Percentiles rank a stretch among this genome's conserved stretches.
Conservation (phyloP, 1,140 invertebrate species). For the Dolichoris vasculosae region DNA sequence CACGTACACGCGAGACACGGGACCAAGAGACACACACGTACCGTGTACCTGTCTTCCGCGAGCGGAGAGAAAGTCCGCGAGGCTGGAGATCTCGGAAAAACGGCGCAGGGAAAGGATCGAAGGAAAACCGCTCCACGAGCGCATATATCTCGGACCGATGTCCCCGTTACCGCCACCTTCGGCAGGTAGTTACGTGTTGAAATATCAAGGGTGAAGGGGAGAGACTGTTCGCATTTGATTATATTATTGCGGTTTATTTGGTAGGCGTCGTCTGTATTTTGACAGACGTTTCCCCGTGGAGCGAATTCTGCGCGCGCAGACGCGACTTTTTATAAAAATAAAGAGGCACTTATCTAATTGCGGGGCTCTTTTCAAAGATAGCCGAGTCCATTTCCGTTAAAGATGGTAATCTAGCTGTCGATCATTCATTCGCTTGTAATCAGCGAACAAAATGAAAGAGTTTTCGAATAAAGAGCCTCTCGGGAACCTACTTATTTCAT, state of each 20-base stretch:
- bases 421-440: not conserved
- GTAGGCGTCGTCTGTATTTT: not conserved
- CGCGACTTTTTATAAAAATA: not conserved
- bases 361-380: not conserved
- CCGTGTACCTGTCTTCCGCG: constrained; percentile 35
- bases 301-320: not conserved
- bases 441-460: not conserved
- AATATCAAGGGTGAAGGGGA: not conserved
- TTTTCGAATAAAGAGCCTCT: not conserved
- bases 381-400: not conserved
- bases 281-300: not conserved
- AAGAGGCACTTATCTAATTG: not conserved
- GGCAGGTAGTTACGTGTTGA: not conserved
- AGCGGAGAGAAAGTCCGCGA: constrained; percentile 46
- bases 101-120: constrained; percentile 21
- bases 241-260: not conserved
- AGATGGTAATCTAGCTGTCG: not conserved
- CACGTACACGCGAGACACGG: not conserved
- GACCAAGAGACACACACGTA: not conserved
- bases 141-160: not conserved
- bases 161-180: constrained; percentile 23
- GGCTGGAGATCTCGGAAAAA: constrained; percentile 18
- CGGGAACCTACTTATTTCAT: not conserved
- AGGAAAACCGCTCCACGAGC: not conserved
- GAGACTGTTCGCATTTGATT: not conserved